These are phyloP conservation scores for Kryptolebias marmoratus DNA, from an alignment of 2,113 vertebrate genomes.

Conservation along the genomic window DNA sequence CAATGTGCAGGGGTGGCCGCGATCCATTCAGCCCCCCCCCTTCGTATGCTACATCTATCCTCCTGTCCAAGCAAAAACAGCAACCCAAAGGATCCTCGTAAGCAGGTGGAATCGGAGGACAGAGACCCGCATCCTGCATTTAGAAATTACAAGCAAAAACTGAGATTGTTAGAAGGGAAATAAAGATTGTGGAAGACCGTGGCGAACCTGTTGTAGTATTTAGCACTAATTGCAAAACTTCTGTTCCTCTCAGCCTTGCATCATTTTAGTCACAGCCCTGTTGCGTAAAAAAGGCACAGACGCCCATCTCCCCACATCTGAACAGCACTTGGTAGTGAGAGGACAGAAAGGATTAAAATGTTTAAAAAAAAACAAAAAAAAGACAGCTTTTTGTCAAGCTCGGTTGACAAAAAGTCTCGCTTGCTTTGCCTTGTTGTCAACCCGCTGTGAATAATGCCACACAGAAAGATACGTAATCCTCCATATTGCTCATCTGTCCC, in stretches of 20 bases:
- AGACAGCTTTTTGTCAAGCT: background rate
- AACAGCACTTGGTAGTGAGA: conserved; percentile 21
- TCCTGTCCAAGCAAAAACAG: conserved; percentile 42
- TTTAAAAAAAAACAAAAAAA: background rate
- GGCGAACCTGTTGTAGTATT: conserved; percentile 58
- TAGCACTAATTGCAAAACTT: conserved; percentile 63
- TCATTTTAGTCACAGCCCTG: conserved; percentile 48
- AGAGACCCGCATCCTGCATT: conserved; percentile 25
- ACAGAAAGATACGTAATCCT: conserved; percentile 21
- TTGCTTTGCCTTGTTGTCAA: conserved; percentile 18
- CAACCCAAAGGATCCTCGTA: conserved; percentile 16
- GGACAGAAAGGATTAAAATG: conserved; percentile 15
- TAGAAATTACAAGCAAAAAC: conserved; percentile 21
- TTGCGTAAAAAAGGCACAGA: conserved; percentile 44
- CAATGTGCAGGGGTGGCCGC: conserved; percentile 28
- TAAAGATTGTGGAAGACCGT: conserved; percentile 28
- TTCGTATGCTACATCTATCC: conserved; percentile 33
- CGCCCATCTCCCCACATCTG: background rate
- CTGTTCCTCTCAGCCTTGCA: conserved; percentile 46
- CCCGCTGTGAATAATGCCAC: conserved; percentile 47
- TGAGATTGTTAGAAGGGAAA: conserved; percentile 28
- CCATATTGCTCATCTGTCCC: background rate
- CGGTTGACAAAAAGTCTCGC: background rate
- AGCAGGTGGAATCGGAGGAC: conserved; percentile 16
- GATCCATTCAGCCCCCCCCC: conserved; percentile 24